These are phyloP conservation scores for Dendrolimus houi DNA, from an alignment of 2,888 invertebrate genomes.

Conservation along the genomic window DNA sequence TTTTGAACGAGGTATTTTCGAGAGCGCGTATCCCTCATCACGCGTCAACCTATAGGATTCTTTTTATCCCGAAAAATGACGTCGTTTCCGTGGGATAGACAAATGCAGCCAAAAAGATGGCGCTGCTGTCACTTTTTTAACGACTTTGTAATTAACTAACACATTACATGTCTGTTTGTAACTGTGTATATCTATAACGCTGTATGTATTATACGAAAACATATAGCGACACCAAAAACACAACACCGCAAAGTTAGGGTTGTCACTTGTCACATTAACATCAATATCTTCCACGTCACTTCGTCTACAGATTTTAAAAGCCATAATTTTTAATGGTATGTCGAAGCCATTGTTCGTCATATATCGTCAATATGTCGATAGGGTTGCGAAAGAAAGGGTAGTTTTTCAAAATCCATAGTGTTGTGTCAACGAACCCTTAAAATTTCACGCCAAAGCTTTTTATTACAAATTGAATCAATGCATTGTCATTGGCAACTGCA, in stretches of 20 bases:
- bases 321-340: slow-evolving; percentile 72
- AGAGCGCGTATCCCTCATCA: too few relatives aligned
- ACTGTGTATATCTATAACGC: too few relatives aligned
- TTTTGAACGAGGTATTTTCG: too few relatives aligned
- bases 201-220: not conserved
- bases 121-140: too few relatives aligned
- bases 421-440: slow-evolving; percentile 60
- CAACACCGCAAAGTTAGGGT: slow-evolving; percentile 16
- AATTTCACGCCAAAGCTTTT: slow-evolving; percentile 63
- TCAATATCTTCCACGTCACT: slow-evolving; percentile 61
- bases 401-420: slow-evolving; percentile 8
- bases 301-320: slow-evolving; percentile 51
- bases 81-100: too few relatives aligned
- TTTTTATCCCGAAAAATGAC: too few relatives aligned
- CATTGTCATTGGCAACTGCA: slow-evolving; percentile 23
- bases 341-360: slow-evolving; percentile 55
- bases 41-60: too few relatives aligned
- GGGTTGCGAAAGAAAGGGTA: slow-evolving; percentile 43
- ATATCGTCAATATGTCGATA: slow-evolving; percentile 71
- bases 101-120: too few relatives aligned
- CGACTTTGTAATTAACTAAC: too few relatives aligned
- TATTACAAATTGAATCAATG: slow-evolving; percentile 66
- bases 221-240: not conserved
- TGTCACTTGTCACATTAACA: slow-evolving; percentile 38
- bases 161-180: too few relatives aligned